Base-by-base conservation (phyloP, 2,888 invertebrate genomes). In the Cantharis nigra region DNA sequence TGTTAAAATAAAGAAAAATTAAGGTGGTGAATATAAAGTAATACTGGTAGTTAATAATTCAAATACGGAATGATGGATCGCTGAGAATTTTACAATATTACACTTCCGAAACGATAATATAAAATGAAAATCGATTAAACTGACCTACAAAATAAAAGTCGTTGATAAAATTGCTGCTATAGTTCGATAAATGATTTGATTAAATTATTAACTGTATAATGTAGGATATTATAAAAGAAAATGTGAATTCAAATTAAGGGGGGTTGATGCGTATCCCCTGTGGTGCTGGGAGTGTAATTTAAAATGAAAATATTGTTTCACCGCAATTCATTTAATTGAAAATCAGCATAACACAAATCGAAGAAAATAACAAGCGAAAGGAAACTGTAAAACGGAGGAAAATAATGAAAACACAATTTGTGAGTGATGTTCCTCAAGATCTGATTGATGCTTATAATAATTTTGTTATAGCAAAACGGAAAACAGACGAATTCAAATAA, bases 371-470 rank as follows among this genome's bases (percentile, higher is more conserved):
- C 63, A 67, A 67, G 65, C 28, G 49, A 23, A 16, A 20, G 49
- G 30, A 14, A 28, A 20, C 10, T 49, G 49, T 14, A 20, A 20
- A 65, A 67, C 33, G 65, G 20, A 72, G 30, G 10, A 63, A 67
- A 67, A 69, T 73, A 73, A 73, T 73, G 72, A 65, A 67, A 73
- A 72, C 30, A 69, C 72, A 73, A 67, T 67, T 62, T 67, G 23
- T 67, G 75, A 75, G 67, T 16, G 71, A 75, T 75, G 75, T 75
- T 74, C 33, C 62, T 74, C 20, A 16, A 64, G 67, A 75, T 71
- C 67, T 74, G 77, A 77, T 76, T 73, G 74, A 77, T 71, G 77
- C 63, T 71, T 74, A 74, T 77, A 74, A 74, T 77, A 77, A 74
- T 77, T 77, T 77, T 74, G 71, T 77, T 71, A 69, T 33, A 72